A percentile compares a stretch with the other conserved stretches of the same genome.
These are phyloP conservation scores for Porites cylindrica DNA, from an alignment of 92 coral and sea anemone genomes.

Conservation along the genomic window DNA sequence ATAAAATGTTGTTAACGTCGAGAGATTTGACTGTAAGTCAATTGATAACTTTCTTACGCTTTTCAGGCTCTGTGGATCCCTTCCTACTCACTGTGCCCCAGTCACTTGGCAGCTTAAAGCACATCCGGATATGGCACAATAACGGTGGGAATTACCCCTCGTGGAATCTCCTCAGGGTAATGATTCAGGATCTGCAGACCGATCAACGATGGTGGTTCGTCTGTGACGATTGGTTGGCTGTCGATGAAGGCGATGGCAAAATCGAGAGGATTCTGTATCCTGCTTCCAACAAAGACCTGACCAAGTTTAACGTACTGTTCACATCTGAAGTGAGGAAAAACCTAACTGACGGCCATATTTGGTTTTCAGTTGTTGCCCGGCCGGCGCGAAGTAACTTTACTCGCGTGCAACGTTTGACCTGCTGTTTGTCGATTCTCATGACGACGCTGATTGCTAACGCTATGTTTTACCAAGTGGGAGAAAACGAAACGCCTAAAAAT, in stretches of 20 bases:
- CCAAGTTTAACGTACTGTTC: constrained; percentile 79
- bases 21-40: neutral
- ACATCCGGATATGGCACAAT: constrained; percentile 85
- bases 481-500: constrained; percentile 16
- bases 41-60: neutral
- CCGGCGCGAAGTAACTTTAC: constrained; percentile 90
- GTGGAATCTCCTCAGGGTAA: constrained; percentile 82
- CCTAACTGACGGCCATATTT: constrained; percentile 87
- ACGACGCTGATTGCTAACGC: constrained; percentile 92
- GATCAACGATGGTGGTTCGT: constrained; percentile 84
- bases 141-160: constrained; percentile 81
- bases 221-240: constrained; percentile 88
- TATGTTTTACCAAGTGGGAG: constrained; percentile 76
- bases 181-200: constrained; percentile 79
- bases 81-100: constrained; percentile 87
- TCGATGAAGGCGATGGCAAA: constrained; percentile 90
- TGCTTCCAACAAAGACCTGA: constrained; percentile 74
- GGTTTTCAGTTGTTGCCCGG: constrained; percentile 85
- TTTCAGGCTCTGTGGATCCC: constrained; percentile 62
- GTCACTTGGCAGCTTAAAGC: constrained; percentile 67
- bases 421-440: constrained; percentile 81
- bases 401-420: constrained; percentile 89
- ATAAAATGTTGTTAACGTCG: too few relatives aligned
- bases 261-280: constrained; percentile 77
- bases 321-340: constrained; percentile 83